Evolutionary conservation across 2,888 invertebrate genomes (phyloP), one percentile per base, ranked within the genome.

Genomic region (Theretra japonica): DNA sequence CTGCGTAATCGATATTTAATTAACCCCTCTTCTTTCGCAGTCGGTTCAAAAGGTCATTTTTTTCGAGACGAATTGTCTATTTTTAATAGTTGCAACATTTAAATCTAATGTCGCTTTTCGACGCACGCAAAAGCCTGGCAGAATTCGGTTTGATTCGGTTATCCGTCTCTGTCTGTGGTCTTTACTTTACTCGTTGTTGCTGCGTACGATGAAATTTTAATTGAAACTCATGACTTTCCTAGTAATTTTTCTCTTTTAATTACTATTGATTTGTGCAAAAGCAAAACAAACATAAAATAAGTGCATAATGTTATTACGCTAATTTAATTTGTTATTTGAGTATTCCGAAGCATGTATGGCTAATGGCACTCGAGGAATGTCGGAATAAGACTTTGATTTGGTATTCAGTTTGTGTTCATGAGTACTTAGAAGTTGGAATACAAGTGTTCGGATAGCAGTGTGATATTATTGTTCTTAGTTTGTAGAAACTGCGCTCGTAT

Each of bases 291-390:
- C 65, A 5, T 65, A 48, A 65, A 65, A 23, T 25, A 65, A 23
- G 58, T 53, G 73, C 70, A 6, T 84, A 83, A 84, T 83, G 79
- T 75, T 76, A 84, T 84, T 84, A 85, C 50, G 78, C 75, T 90
- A 90, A 90, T 89, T 84, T 74, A 87, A 90, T 90, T 90, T 88
- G 85, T 74, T 87, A 90, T 90, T 90, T 88, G 85, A 82, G 75
- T 77, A 75, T 79, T 78, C 71, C 78, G 75, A 75, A 81, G 82
- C 80, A 82, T 87, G 85, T 84, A 86, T 88, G 87, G 84, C 80
- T 86, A 86, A 82, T 80, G 73, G 75, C 74, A 71, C 25, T n/a
- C 79, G 74, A 80, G 88, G 88, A 89, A 89, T 90, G 88, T 88
- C 84, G 79, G 83, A 86, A 83, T 86, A 85, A 76, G 79, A 83